Evolutionary conservation across 1,140 invertebrate species (phyloP), one percentile per base, ranked within the genome.

Genomic region (Drosophila teissieri): DNA sequence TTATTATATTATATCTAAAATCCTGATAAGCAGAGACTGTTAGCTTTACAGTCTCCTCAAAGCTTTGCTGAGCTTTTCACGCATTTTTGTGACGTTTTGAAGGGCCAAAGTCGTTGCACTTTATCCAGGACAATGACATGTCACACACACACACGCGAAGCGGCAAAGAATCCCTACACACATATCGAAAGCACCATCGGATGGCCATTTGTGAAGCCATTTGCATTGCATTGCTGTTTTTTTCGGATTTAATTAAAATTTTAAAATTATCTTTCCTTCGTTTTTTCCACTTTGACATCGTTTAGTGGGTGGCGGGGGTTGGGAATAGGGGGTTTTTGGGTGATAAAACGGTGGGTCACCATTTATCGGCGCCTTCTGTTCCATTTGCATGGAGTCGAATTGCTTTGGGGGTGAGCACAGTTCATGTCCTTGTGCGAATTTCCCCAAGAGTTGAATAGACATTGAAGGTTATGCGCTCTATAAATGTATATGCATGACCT

Each of bases 361-460:
- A 80, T 64, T 69, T 70, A 75, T 63, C 34, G 53, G 52, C 68
- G 53, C 39, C 44, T 55, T 63, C 44, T 56, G 19, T 54, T 42
- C 45, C 37, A 80, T 63, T 80, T 80, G 57, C 77, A 79, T 73
- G 52, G 48, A 39, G 14, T 17, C 42, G 31, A 37, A 37, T 24
- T 36, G 42, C 64, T 12, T 22, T 34, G n/a, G 64, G 36, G 51
- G 44, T 45, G 52, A 67, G 48, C 69, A 53, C 45, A 53, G 73
- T 46, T 69, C 63, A 68, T 73, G 82, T 81, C 82, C 82, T 86
- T 81, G 82, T 70, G 62, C 82, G 78, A 85, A 78, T 85, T 85
- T 74, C 52, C 6, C 36, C 40, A 51, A 60, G 82, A 81, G 82
- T 86, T 86, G 78, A 86, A 86, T 78, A 86, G 54, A 86, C 82